Evolutionary conservation across 2,797 vertebrate species (phyloP).

Genomic region (Ctenochaetus hawaiiensis): DNA sequence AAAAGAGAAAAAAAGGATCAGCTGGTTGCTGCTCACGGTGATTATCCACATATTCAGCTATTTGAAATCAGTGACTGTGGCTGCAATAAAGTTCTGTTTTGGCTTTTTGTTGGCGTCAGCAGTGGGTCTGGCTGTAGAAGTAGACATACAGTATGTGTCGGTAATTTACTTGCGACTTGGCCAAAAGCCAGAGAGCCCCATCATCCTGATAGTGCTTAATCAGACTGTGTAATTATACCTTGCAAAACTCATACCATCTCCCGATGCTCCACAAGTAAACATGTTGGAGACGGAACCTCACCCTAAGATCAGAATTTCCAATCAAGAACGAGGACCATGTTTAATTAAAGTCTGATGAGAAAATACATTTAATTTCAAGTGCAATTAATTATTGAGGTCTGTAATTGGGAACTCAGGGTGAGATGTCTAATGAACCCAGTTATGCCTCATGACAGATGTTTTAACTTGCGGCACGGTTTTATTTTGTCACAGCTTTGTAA

Average conservation of each 20-base stretch:
- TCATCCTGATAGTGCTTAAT: constrained; percentile 86
- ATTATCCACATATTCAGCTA: constrained; percentile 18
- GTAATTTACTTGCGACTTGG: constrained; percentile 68
- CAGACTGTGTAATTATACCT: constrained; percentile 88
- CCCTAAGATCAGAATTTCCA: constrained; percentile 88
- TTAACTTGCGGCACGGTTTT: constrained; percentile 75
- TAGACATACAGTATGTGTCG: constrained; percentile 52
- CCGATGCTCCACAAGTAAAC: constrained; percentile 88
- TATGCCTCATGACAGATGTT: constrained; percentile 97
- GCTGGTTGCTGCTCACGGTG: constrained; percentile 24
- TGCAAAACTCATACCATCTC: constrained; percentile 87
- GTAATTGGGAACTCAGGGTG: constrained; percentile 94
- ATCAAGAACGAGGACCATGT: constrained; percentile 91
- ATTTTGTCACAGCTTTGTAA: constrained; percentile 62
- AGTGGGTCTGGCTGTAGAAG: constrained; percentile 40
- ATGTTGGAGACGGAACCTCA: constrained; percentile 89
- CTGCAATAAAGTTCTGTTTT: constrained; percentile 28
- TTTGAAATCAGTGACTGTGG: constrained; percentile 16
- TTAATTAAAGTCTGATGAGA: constrained; percentile 99
- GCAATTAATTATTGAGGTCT: constrained; percentile 98
- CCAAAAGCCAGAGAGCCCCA: constrained; percentile 74
- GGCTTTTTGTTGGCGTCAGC: constrained; percentile 27
- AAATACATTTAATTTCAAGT: constrained; percentile 99
- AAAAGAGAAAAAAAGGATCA: constrained; percentile 10
- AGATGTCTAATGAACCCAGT: constrained; percentile 98